phyloP scores from a whole-genome alignment of 2,797 vertebrate species.

The Sardinella longiceps region DNA sequence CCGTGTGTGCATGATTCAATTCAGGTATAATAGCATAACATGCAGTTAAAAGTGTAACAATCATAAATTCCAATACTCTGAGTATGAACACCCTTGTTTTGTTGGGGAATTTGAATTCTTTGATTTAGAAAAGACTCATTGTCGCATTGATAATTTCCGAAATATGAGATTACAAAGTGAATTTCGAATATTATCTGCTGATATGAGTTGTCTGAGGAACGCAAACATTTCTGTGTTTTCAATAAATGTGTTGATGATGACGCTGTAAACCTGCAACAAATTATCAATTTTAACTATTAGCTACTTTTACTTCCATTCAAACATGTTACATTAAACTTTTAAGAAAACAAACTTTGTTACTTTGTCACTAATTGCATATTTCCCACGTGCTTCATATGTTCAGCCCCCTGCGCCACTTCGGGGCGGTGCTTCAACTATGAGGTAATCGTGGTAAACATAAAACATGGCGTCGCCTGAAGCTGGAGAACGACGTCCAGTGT shows the following conservation, averaged over 20 bases:
- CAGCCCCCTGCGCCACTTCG: constrained; percentile 78
- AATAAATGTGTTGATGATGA: background rate
- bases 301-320: background rate
- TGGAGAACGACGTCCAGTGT: constrained; percentile 58
- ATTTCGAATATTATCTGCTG: no score
- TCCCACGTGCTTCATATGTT: constrained; percentile 21
- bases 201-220: no score
- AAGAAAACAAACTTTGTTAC: background rate
- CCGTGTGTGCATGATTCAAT: no score
- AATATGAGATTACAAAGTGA: no score
- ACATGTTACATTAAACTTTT: background rate
- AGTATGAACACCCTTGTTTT: no score
- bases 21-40: no score
- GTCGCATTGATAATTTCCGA: no score
- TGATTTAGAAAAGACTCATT: no score
- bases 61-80: no score
- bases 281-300: background rate
- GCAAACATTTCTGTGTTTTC: no score
- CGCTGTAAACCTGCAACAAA: background rate
- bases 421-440: constrained; percentile 68
- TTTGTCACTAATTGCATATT: constrained; percentile 11
- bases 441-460: constrained; percentile 83
- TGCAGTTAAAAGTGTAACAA: no score
- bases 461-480: constrained; percentile 79
- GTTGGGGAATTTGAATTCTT: no score